Percentiles rank a stretch among this genome's conserved stretches.
These are phyloP conservation scores for Microhierax caerulescens DNA, from an alignment of 2,797 vertebrate genomes.

Conservation along the genomic window DNA sequence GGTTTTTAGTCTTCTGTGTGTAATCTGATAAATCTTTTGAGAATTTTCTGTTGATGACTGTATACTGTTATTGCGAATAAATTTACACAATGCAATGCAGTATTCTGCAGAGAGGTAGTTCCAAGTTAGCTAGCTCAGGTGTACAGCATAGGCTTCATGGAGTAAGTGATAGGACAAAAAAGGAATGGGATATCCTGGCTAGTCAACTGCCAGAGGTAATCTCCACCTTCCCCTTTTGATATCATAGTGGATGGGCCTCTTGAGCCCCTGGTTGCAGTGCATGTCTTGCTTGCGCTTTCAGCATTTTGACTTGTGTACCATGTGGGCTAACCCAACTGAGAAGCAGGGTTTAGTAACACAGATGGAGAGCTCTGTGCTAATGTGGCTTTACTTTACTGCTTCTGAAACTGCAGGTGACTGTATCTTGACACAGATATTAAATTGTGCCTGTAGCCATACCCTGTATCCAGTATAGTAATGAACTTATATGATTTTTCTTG, in stretches of 20 bases:
- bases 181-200: background rate
- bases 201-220: background rate
- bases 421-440: background rate
- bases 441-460: background rate
- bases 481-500: background rate
- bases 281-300: fast-evolving
- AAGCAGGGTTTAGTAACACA: background rate
- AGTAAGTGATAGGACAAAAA: background rate
- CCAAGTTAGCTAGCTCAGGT: background rate
- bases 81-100: background rate
- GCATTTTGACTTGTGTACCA: background rate
- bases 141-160: background rate
- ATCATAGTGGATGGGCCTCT: too few relatives aligned
- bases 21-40: background rate
- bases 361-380: background rate
- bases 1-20: background rate
- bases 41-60: background rate
- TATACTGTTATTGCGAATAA: background rate
- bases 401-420: background rate
- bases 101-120: background rate
- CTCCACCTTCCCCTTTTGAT: background rate
- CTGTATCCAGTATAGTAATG: background rate
- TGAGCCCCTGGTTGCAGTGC: background rate
- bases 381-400: background rate
- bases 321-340: background rate